Percentiles rank a stretch among this genome's conserved stretches.
These are phyloP conservation scores for Araneus ventricosus DNA, from an alignment of 1,140 invertebrate species.

Conservation along the genomic window DNA sequence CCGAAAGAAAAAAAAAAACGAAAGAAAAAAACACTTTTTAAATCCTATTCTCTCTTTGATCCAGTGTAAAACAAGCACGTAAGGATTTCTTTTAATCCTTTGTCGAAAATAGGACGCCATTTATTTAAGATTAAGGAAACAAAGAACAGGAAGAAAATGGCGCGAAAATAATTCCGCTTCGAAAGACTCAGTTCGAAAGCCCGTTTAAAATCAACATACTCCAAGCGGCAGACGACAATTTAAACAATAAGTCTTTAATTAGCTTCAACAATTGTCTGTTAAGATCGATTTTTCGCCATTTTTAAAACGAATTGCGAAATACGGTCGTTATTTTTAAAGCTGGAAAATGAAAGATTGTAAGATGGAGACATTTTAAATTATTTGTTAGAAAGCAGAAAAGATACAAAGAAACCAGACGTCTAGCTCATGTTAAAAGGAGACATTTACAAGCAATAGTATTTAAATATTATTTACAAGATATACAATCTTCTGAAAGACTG, in stretches of 20 bases:
- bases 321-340: not conserved
- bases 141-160: not conserved
- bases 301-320: not conserved
- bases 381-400: too few species aligned
- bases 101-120: not conserved
- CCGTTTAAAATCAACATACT: not conserved
- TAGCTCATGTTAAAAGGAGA: too few species aligned
- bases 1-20: too few species aligned
- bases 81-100: not conserved
- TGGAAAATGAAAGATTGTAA: not conserved
- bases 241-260: not conserved
- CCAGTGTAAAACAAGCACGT: not conserved
- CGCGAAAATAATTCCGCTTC: constrained; percentile 1
- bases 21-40: not conserved
- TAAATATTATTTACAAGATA: too few species aligned
- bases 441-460: too few species aligned
- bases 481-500: too few species aligned
- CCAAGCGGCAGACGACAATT: not conserved
- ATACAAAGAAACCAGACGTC: too few species aligned
- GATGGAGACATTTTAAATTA: not conserved
- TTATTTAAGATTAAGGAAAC: constrained; percentile 26
- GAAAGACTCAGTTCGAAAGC: not conserved
- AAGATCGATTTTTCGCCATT: not conserved
- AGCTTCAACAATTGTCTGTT: not conserved
- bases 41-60: not conserved